Evolutionary conservation across 2,888 invertebrate genomes (phyloP).

Genomic region (Brachynemurus nebulosus): DNA sequence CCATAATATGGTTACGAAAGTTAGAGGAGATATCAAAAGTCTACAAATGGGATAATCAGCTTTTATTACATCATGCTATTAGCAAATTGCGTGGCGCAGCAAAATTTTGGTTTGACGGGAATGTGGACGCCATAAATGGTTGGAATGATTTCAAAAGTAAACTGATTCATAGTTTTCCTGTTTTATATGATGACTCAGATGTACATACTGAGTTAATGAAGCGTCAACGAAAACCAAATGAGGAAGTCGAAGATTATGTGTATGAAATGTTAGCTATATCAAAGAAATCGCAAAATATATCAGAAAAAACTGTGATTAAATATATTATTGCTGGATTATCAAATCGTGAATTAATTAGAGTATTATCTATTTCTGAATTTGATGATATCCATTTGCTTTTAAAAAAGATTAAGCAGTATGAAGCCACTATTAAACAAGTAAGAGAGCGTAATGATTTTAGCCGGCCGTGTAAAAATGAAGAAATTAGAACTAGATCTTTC

Average conservation of each 20-base stretch:
- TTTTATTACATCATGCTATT: neutral
- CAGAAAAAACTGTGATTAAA: too few species aligned
- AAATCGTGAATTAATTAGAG: neutral
- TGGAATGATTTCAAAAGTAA: neutral
- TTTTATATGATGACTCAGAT: conserved; percentile 1
- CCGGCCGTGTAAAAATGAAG: neutral
- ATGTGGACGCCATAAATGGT: neutral
- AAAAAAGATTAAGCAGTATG: neutral
- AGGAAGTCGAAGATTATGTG: conserved; percentile 7
- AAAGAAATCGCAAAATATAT: neutral
- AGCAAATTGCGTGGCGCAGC: neutral
- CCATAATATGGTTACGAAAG: neutral
- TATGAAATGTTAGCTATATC: neutral
- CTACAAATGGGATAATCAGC: neutral
- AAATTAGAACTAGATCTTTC: too few species aligned
- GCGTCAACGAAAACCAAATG: conserved; percentile 1
- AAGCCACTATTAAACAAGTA: neutral
- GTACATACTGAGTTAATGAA: conserved; percentile 5
- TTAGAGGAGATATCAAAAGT: neutral
- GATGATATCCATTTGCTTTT: neutral
- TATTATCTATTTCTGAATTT: neutral
- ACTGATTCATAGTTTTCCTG: neutral
- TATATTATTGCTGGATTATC: neutral
- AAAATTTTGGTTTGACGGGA: neutral
- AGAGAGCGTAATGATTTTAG: too few species aligned